Percentiles rank a stretch among this genome's conserved stretches.
phyloP scores from a whole-genome alignment of 2,888 invertebrate genomes.

The Pristionchus japonicus region DNA sequence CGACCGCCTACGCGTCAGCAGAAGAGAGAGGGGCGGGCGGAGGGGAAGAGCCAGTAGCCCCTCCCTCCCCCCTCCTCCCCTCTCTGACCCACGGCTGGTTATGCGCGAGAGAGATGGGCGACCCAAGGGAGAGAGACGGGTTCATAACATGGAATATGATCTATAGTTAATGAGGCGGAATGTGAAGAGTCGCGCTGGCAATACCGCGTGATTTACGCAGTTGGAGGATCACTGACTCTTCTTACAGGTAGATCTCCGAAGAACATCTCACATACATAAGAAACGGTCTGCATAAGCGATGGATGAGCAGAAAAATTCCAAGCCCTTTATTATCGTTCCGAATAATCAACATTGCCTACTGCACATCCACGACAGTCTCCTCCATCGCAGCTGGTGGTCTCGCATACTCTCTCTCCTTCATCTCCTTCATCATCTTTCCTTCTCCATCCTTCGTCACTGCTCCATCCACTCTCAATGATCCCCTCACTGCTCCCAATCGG shows the following conservation, averaged over 20 bases:
- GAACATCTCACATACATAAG: no score
- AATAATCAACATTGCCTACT: background rate
- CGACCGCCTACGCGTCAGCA: constrained; percentile 32
- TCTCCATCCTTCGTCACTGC: background rate
- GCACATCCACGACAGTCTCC: constrained; percentile 1
- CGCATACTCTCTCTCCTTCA: background rate
- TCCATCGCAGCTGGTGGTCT: background rate
- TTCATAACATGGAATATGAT: constrained; percentile 1
- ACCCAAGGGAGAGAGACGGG: constrained; percentile 7
- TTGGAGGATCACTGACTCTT: no score
- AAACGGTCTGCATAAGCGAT: background rate
- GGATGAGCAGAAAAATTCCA: background rate
- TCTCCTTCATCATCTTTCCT: background rate
- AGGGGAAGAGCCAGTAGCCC: background rate
- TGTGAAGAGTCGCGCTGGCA: background rate
- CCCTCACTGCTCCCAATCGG: constrained; percentile 12
- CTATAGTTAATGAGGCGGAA: background rate
- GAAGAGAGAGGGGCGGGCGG: background rate
- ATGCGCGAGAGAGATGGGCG: background rate
- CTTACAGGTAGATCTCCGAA: no score
- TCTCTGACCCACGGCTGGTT: background rate
- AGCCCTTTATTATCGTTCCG: no score
- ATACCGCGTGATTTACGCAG: no score
- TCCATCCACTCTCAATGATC: background rate
- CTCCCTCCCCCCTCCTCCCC: background rate